Base-by-base conservation (phyloP, 1,140 invertebrate genomes). In the Contarinia nasturtii region DNA sequence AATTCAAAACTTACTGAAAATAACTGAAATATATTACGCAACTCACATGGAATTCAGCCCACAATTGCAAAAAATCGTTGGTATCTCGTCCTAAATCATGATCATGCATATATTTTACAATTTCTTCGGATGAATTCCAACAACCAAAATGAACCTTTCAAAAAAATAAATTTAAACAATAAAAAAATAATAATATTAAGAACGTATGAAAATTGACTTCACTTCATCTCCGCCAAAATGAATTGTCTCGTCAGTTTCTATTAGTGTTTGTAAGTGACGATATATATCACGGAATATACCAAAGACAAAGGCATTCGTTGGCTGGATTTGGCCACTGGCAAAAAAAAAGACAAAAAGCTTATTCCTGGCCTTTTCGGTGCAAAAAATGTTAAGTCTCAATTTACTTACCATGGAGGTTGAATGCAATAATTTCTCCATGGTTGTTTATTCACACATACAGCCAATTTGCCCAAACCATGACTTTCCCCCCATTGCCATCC, bases 181-280 rank as follows among this genome's bases (percentile, higher is more conserved):
- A 19, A 12, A 11, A 7, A 45, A 33, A 41, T 37, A 18, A 14
- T 20, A 33, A 17, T 10, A 15, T 44, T 3, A 22, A 2, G 2
- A 27, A 17, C 22, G 12, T 11, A 27, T 44, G 20, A 7, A 27
- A 22, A 27, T n/a, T 27, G 5, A 37, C 33, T 68, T 36, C n/a
- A 86, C 81, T 67, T 91, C 86, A 64, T 91, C 86, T 2, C 86
- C 86, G 11, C 86, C 86, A 67, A 89, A 77, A 52, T 91, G 87
- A 37, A 85, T 75, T 0, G 79, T 55, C 49, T 78, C 72, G 7
- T 70, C 71, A 2, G 64, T 60, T 0, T 72, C 67, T 7, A 74
- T 61, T 15, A 69, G 44, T 33, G 76, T 70, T 1, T 77, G 65
- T 1, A 87, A 67, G 55, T 87, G 83, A 34, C 67, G 61, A 50